phyloP scores from a whole-genome alignment of 1,140 invertebrate species.

The Antheraea mylitta region DNA sequence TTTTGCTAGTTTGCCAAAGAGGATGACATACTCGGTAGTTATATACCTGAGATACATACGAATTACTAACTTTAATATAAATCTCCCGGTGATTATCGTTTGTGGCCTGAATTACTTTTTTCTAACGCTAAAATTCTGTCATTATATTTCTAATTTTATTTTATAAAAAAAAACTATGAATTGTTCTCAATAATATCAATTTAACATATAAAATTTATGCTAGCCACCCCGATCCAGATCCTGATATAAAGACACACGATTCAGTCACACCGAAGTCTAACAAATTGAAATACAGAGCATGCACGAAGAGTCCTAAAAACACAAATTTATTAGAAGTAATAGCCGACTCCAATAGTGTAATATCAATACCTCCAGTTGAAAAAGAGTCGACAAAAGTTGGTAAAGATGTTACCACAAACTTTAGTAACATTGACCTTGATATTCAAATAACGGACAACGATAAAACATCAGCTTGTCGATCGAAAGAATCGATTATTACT shows the following conservation, averaged over 20 bases:
- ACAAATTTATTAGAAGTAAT: slow-evolving; percentile 28
- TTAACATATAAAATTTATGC: slow-evolving; percentile 1
- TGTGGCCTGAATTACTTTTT: too few species aligned
- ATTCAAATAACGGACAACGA: slow-evolving; percentile 22
- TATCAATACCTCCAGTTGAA: slow-evolving; percentile 16
- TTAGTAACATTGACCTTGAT: slow-evolving; percentile 45
- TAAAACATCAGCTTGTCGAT: slow-evolving; percentile 14
- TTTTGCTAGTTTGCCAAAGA: too few species aligned
- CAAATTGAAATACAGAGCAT: slow-evolving; percentile 37
- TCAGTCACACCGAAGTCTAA: slow-evolving; percentile 10
- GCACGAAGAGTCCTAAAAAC: slow-evolving; percentile 38
- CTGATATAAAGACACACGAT: slow-evolving; percentile 13
- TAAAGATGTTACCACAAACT: slow-evolving; percentile 52
- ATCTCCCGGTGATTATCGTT: too few species aligned
- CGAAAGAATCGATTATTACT: slow-evolving; percentile 14
- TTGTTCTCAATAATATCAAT: not conserved
- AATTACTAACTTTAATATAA: too few species aligned
- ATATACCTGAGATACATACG: too few species aligned
- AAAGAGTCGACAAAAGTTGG: slow-evolving; percentile 28
- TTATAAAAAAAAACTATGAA: too few species aligned
- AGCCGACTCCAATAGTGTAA: slow-evolving; percentile 32
- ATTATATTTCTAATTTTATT: too few species aligned
- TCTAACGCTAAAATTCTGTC: too few species aligned
- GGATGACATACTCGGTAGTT: too few species aligned
- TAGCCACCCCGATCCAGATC: slow-evolving; percentile 19